Evolutionary conservation across 2,888 invertebrate genomes (phyloP), one percentile per base, ranked within the genome.

Genomic region (Hyles lineata): DNA sequence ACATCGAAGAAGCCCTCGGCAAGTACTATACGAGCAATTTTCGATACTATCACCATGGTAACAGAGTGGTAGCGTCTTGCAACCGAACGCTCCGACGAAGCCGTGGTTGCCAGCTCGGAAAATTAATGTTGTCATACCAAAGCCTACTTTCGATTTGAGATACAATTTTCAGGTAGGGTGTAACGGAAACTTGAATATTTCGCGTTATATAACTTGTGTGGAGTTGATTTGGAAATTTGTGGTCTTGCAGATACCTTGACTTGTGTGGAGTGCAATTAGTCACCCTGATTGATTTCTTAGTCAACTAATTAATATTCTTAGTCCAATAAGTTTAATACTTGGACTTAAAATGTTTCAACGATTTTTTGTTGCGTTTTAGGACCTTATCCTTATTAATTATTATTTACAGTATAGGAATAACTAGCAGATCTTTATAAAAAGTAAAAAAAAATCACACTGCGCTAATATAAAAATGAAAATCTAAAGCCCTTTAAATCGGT

Each of bases 121-220:
- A 87, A 87, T 88, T 84, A 86, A 89, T 87, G 83, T 82, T 87
- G 86, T 86, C 85, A 83, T 78, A 77, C 74, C 73, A 78, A 85
- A 82, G 82, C 82, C 83, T 82, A 82, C 79, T 85, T 84, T 84
- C 82, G 76, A 83, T 85, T 82, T 77, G 74, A 80, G 78, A 76
- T 81, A 82, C 80, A 81, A 82, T 82, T 84, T 84, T 82, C 78
- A 78, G 76, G 78, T 80, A 72, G 76, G 80, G 78, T 80, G 80
- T 80, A 78, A 80, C 76, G 74, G 76, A 79, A 77, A 78, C 77
- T 74, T 73, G 75, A 72, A 73, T 77, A 80, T 78, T 76, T 79
- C 74, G 71, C 72, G 62, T 74, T 73, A 73, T 61, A 70, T 75
- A 78, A 81, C 82, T 80, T 74, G 76, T 3, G 55, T 76, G 74